Conservation (phyloP, 2,113 vertebrate species). For the Bufo bufo region DNA sequence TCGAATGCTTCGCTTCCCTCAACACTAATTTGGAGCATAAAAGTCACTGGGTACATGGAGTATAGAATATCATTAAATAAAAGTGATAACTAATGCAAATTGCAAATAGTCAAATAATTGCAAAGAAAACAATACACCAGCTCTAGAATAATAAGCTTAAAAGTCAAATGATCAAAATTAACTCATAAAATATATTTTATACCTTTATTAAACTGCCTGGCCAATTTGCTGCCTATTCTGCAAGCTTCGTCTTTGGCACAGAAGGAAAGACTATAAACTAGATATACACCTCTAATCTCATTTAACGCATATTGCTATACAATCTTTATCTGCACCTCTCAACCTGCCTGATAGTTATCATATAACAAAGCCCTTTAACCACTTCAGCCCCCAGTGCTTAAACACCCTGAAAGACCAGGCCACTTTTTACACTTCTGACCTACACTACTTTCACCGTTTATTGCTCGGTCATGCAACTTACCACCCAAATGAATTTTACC, state of each 20-base stretch:
- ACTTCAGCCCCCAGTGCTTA: too few species aligned
- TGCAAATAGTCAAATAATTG: background rate
- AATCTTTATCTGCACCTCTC: constrained; percentile 51
- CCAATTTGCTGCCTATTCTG: background rate
- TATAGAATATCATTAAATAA: background rate
- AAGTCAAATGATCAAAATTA: constrained; percentile 26
- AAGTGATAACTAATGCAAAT: background rate
- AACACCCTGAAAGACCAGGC: too few species aligned
- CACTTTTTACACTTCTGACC: too few species aligned
- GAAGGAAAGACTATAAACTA: constrained; percentile 33
- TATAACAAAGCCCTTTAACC: constrained; percentile 50
- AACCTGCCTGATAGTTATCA: constrained; percentile 39
- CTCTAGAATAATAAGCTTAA: background rate
- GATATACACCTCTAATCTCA: constrained; percentile 55
- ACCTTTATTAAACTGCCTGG: constrained; percentile 28
- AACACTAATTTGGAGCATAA: background rate
- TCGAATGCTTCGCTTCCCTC: too few species aligned
- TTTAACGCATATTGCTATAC: constrained; percentile 42
- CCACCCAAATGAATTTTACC: too few species aligned
- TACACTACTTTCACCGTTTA: too few species aligned
- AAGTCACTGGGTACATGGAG: background rate
- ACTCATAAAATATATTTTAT: constrained; percentile 24
- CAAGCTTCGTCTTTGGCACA: constrained; percentile 23
- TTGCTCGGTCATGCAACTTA: too few species aligned
- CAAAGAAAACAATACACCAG: background rate